Base-by-base conservation (phyloP, 2,888 invertebrate species). In the Exephanes ischioxanthus region DNA sequence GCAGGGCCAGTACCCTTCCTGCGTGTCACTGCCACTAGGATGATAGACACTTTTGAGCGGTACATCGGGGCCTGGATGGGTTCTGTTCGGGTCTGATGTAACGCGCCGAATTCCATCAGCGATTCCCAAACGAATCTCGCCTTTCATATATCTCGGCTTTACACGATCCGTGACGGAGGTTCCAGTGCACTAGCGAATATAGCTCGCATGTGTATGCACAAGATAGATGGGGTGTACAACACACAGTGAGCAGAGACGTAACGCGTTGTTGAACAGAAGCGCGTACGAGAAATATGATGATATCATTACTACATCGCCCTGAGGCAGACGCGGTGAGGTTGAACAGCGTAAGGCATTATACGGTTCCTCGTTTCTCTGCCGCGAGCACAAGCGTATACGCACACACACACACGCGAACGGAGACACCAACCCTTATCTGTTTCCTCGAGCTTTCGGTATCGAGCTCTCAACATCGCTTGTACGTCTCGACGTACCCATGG, bases 241-340 rank as follows among this genome's bases (percentile, higher is more conserved):
- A 45, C 19, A 66, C 33, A n/a, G 66, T 19, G 30, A 66, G 67
- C 33, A 58, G 41, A 41, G 41, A 41, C 41, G 41, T 11, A 41
- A 41, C 41, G 41, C 41, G 41, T 41, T 73, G 30, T 58, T 30
- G 55, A 80, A 51, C 45, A 73, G 53, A 73, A 55, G 55, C 22
- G 73, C 37, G 48, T 41, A 61, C 72, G 53, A 51, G 45, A 58
- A 72, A 78, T 78, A 72, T 77, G 71, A 75, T 79, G 75, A 76
- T 63, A 80, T 75, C 75, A 71, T 84, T 84, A 84, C 71, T 80
- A 67, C 51, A 80, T 58, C 16, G 75, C 80, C 71, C 66, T 11
- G 48, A 76, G 71, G 80, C 70, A 66, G 33, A 53, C 22, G 71
- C 51, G 33, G 33, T 30, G 66, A 76, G 66, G 76, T 51, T 63